Base-by-base conservation (phyloP, 2,888 invertebrate genomes). In the Meghimatium bilineatum region DNA sequence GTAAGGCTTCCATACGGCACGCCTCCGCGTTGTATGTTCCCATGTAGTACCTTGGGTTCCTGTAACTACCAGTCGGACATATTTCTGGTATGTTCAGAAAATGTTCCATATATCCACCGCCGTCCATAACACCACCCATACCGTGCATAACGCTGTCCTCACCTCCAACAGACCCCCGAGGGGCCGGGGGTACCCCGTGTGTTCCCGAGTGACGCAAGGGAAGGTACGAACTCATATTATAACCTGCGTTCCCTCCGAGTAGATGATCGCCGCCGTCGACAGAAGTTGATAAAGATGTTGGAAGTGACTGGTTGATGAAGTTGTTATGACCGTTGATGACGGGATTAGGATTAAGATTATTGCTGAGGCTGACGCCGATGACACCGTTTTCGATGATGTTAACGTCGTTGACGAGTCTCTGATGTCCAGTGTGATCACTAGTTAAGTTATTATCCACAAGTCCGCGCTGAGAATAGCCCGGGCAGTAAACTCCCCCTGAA, bases 1-100 rank as follows among this genome's bases (percentile, higher is more conserved):
- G 91, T 1, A 91, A 83, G 6, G 92, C 92, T 79, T 92, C 92
- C 91, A 92, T 91, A n/a, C 92, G 88, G 81, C 92, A 92, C 79
- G 90, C 90, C 38, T 92, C 92, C 6, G 91, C 82, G 56, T 85
- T 85, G 83, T 86, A 86, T 12, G 85, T 71, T 20, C 85, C 85
- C 86, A 86, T 86, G 85, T 92, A 92, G 82, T 91, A 91, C 78
- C 91, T 80, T 3, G 90, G 90, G 74, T 90, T 89, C 79, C 91
- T 86, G 86, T 91, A 91, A 87, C 90, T 87, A 66, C 90, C 89
- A 36, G 90, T 88, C 76, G 92, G 91, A 86, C 92, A 92, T 76
- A 92, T 91, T 84, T 92, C 91, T 32, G 92, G 92, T 85, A 92
- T 92, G 85, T 92, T 92, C 76, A 92, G 89, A 87, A 92, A 92